Evolutionary conservation across 2,888 invertebrate genomes (phyloP), one percentile per base, ranked within the genome.

Genomic region (Epicampocera succincta): DNA sequence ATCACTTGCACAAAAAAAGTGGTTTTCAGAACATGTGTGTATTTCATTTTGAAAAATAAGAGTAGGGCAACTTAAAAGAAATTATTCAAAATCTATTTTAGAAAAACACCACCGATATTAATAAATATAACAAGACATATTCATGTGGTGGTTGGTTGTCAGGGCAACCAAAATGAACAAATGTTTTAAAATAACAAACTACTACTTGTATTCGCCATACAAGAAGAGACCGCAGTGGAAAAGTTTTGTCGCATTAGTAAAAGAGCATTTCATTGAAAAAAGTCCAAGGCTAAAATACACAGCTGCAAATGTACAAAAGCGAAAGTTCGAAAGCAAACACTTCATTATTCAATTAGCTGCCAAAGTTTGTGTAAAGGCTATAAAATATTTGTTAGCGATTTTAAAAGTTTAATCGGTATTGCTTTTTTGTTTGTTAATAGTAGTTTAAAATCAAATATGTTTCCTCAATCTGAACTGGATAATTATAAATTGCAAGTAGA

Each of bases 401-500:
- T 40, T 33, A 19, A 29, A 46, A 61, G 33, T 33, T 33, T 9
- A 33, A 33, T 33, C 33, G 9, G 33, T 6, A 8, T 33, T 33
- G 3, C 1, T n/a, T 42, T 4, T n/a, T 29, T 17, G 19, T 50
- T 38, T 40, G 12, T 63, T n/a, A 33, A 44, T 15, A 15, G 48
- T 13, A 17, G 50, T 38, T 21, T 8, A 58, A 50, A 21, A 29
- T 12, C 40, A 17, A 80, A 84, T 69, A 90, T 90, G 91, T 89
- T 86, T 84, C 89, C 90, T 12, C 91, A 90, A 86, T 88, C 89
- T 33, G 90, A 91, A 86, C 83, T 91, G 81, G 91, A 91, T 80
- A 91, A 91, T 80, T 91, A 91, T 79, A 91, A 90, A 85, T 84
- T 91, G 84, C 91, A 91, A 86, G 91, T 91, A 84, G 90, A 91